Evolutionary conservation across 1,140 invertebrate genomes (phyloP), one percentile per base, ranked within the genome.

Genomic region (Triops longicaudatus): DNA sequence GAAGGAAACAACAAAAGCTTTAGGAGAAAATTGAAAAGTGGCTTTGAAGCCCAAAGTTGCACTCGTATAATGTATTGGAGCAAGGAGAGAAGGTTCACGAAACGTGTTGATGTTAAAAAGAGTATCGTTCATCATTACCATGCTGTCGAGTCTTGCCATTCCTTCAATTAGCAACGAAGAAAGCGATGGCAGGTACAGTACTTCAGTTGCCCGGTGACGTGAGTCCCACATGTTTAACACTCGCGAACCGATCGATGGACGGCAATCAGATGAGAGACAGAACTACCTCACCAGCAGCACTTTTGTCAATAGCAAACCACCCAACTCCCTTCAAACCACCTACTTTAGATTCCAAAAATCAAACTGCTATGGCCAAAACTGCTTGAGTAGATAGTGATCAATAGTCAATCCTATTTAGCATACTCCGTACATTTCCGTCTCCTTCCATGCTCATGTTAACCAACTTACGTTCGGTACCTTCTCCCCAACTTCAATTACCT

Each of bases 181-280:
- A 63, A 63, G 50, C 50, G 22, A 63, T 63, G 44, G 44, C 44
- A 63, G 44, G 50, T 22, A 7, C 11, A 44, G 43, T 11, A 63
- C 50, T 63, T 63, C 17, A 63, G 50, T 63, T 63, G 50, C 50
- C 50, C 50, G 50, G 17, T 63, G 50, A 22, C 50, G 22, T 22
- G n/a, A 37, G 50, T 63, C 50, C 50, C 50, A 22, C 14, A 63
- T 17, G 50, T 63, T 6, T 37, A 37, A 37, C 31, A 7, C 50
- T n/a, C 50, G 50, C 50, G 50, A 22, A 63, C 10, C 50, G 50
- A 63, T 63, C 50, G 50, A 63, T 63, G 50, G 50, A 63, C 50
- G 50, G 50, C 50, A 63, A 63, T 63, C 50, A 22, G 50, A 63
- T 63, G 50, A 63, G 50, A 63, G 50, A 37, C 31, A 37, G 50